Evolutionary conservation across 2,113 vertebrate species (phyloP), one percentile per base, ranked within the genome.

Genomic region (Ovis canadensis): DNA sequence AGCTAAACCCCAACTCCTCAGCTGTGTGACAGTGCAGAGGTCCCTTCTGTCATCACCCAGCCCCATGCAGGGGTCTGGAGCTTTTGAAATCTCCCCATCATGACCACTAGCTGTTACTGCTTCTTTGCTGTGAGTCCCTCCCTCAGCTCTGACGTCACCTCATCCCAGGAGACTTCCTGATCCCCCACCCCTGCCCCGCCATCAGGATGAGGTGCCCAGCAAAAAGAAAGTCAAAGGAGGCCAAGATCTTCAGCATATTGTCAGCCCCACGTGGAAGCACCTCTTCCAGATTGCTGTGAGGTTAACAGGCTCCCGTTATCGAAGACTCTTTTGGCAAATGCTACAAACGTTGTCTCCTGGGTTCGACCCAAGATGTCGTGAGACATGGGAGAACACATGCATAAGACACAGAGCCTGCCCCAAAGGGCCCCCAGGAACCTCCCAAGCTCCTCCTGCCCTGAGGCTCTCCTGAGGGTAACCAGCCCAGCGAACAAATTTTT

Each of bases 121-220:
- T 40, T 71, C 11, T 43, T 48, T 29, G 4, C 88, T 55, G 45
- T 13, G 40, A 80, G 52, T 27, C 33, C 52, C 52, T 40, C 27
- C 25, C 62, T 52, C 62, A 17, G 89, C 55, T 87, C 88, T 36
- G 31, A 78, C 5, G 57, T 48, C 81, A 55, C 57, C 57, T 80
- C 55, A 36, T 45, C 55, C 36, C 55, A 29, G 57, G 21, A 91
- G 29, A 21, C 21, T 86, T 45, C 23, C 78, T 1, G 9, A 80
- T 67, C 17, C 33, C 29, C 59, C 2, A 0, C 29, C 33, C 8
- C 11, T 1, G 11, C 23, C 8, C 23, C 8, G 3, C 21, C 0
- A 0, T 54, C 21, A 54, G 88, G n/a, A 36, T 27, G 57, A 23
- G 55, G n/a, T 4, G 14, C 45, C 60, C 74, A 31, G 80, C 48